Conservation (phyloP, 1,140 invertebrate species). For the Leptopilina boulardi region DNA sequence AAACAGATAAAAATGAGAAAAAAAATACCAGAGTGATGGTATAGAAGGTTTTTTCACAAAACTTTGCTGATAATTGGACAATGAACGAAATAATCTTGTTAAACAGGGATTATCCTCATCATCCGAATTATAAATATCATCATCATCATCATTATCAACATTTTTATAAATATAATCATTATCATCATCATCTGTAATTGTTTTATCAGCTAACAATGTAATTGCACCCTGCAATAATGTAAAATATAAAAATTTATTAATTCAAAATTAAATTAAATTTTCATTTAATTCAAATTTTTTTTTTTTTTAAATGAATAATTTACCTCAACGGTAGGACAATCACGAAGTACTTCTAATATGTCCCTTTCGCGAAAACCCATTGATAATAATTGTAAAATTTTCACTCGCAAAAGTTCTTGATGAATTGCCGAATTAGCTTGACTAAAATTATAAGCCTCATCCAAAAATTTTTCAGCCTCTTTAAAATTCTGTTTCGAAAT, state of each 20-base stretch:
- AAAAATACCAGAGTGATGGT: constrained; percentile 26
- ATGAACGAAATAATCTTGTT: not conserved
- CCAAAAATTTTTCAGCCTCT: not conserved
- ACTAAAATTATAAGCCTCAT: constrained; percentile 6
- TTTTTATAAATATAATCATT: not conserved
- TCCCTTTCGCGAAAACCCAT: constrained; percentile 22
- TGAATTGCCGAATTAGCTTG: not conserved
- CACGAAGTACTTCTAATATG: not conserved
- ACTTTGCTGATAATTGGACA: constrained; percentile 5
- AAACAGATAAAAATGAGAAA: not conserved
- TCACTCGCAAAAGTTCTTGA: not conserved
- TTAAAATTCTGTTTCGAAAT: not conserved
- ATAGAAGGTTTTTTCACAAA: not conserved
- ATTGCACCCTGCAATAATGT: not conserved
- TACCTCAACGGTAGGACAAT: not conserved
- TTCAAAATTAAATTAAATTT: not conserved
- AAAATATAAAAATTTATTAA: not conserved
- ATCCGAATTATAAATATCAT: constrained; percentile 17
- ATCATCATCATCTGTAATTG: not conserved
- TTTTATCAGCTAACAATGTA: not conserved
- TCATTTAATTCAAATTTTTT: not conserved
- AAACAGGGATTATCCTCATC: constrained; percentile 1
- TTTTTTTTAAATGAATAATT: not conserved
- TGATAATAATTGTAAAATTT: not conserved
- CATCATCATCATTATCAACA: not conserved